phyloP scores from a whole-genome alignment of 2,888 invertebrate species.

The Dromius quadrimaculatus region DNA sequence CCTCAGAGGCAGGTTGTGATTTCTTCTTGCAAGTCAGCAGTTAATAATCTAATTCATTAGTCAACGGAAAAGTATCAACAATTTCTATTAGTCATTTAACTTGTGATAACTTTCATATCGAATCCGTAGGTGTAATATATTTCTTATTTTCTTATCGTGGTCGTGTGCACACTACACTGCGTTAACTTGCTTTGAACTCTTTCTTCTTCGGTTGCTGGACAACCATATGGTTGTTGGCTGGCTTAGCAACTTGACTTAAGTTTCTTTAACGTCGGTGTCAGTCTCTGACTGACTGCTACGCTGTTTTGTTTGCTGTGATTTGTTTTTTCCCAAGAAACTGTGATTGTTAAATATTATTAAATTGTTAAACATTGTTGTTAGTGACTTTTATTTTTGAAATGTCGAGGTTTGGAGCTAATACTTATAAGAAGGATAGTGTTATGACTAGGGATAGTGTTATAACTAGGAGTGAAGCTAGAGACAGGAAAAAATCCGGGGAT shows the following conservation, averaged over 20 bases:
- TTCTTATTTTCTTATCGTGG: not conserved
- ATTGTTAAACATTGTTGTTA: not conserved
- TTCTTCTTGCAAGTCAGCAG: too few relatives aligned
- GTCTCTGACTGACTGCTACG: not conserved
- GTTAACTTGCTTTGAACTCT: not conserved
- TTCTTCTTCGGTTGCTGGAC: not conserved
- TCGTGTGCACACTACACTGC: not conserved
- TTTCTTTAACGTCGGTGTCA: conserved; percentile 10
- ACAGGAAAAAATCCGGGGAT: conserved; percentile 1
- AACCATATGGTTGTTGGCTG: conserved; percentile 19
- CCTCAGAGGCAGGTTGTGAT: too few relatives aligned
- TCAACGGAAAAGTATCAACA: not conserved
- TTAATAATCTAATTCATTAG: not conserved
- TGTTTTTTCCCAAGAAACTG: conserved; percentile 11
- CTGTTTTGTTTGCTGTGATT: not conserved
- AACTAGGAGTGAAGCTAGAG: not conserved
- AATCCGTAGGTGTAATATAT: not conserved
- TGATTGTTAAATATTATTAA: not conserved
- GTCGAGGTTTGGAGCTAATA: too few relatives aligned
- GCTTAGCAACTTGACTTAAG: conserved; percentile 1
- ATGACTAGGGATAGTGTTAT: too few relatives aligned
- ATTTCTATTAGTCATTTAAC: not conserved
- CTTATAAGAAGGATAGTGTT: conserved; percentile 13
- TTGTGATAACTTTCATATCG: not conserved
- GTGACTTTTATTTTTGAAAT: too few relatives aligned